Base-by-base conservation (phyloP, 2,113 vertebrate species). In the Mystacornis crossleyi region DNA sequence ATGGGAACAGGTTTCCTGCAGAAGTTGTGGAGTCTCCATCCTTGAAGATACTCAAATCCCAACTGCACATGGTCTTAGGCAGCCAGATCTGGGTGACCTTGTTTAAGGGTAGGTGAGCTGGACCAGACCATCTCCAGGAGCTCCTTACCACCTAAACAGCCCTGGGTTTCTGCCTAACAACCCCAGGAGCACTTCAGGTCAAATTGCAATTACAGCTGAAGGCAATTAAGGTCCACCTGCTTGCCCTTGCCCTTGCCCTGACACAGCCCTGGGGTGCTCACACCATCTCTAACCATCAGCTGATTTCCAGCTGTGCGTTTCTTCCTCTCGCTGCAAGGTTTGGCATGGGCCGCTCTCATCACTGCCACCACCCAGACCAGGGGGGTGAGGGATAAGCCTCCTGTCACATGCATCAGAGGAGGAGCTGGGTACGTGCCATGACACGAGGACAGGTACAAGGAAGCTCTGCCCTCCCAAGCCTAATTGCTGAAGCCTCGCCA, bases 351-450 rank as follows among this genome's bases (percentile, higher is more conserved):
- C 50, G 33, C 26, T 58, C 29, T 51, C 36, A 9, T 42, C 33
- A 34, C 34, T 42, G 43, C 55, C 60, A 62, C 38, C 53, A 60
- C 7, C 4, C 21, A 47, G 48, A 26, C 28, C 15, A 4, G 0
- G 4, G 18, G 24, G 8, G 2, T 20, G 67, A 65, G 33, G 67
- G 15, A 10, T 10, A 19, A 51, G 3, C 19, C 26, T 28, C 12
- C 18, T 36, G n/a, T 11, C 48, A 24, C 61, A 10, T 2, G 18
- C 36, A 47, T 18, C 20, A 14, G 55, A 84, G 24, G 14, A 60
- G 57, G 40, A 75, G 65, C 50, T 3, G 0, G 50, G 40, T 36
- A 69, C 0, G 0, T 40, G 36, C 31, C 42, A 23, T 0, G 3
- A 34, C n/a, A 60, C 24, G 26, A 38, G 79, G 57, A 55, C 8